These are phyloP conservation scores for Malacosoma neustria DNA, from an alignment of 2,888 invertebrate genomes.

Conservation along the genomic window DNA sequence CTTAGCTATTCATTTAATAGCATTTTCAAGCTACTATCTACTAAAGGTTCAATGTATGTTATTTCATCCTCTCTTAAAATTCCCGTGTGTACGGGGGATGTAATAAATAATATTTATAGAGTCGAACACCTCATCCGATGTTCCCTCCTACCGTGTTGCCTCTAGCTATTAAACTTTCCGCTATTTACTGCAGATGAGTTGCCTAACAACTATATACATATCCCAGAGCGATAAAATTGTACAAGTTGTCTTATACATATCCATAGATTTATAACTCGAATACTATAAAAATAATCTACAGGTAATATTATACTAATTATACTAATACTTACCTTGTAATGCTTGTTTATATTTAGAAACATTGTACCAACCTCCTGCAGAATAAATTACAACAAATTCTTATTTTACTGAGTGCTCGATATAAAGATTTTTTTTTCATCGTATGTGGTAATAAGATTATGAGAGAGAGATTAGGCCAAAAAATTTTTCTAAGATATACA, in stretches of 20 bases:
- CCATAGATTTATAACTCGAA: background rate
- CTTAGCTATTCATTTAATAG: too few relatives aligned
- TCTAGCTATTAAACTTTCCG: constrained; percentile 37
- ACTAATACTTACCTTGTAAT: too few relatives aligned
- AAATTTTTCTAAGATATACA: too few relatives aligned
- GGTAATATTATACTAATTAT: too few relatives aligned
- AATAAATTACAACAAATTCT: too few relatives aligned
- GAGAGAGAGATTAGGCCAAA: too few relatives aligned
- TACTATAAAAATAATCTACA: background rate
- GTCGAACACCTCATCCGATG: constrained; percentile 38
- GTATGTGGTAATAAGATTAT: too few relatives aligned
- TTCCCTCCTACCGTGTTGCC: constrained; percentile 19
- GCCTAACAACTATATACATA: constrained; percentile 25
- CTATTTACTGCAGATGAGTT: constrained; percentile 36
- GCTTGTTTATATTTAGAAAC: too few relatives aligned
- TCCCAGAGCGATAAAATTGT: constrained; percentile 18
- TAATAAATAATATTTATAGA: constrained; percentile 47
- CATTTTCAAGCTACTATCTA: too few relatives aligned
- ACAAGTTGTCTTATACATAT: background rate
- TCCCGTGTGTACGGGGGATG: constrained; percentile 16
- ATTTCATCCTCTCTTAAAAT: constrained; percentile 1
- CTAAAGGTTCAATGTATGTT: background rate
- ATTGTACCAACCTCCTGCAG: too few relatives aligned
- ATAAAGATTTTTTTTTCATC: too few relatives aligned
- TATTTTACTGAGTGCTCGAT: too few relatives aligned